These are phyloP conservation scores for Donacobius atricapilla DNA, from an alignment of 2,113 vertebrate genomes.

Conservation along the genomic window DNA sequence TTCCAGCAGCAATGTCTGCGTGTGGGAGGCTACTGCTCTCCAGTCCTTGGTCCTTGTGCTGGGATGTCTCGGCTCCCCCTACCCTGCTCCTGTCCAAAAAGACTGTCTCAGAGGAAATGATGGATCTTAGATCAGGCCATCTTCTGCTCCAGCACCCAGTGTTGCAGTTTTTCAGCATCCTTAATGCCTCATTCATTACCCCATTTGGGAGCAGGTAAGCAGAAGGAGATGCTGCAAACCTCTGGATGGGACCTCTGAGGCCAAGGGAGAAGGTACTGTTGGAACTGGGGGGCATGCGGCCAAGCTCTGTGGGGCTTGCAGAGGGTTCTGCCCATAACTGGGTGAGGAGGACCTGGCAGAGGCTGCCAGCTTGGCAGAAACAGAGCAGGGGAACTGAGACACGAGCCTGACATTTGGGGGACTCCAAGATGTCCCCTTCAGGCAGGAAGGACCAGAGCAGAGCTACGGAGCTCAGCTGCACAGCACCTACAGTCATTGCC, in stretches of 20 bases:
- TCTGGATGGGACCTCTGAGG: not conserved
- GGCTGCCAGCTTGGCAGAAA: not conserved
- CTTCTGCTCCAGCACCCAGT: not conserved
- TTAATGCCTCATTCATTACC: not conserved
- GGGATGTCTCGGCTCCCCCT: accelerated
- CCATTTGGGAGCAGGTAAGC: not conserved
- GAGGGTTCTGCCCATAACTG: accelerated
- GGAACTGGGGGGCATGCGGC: accelerated
- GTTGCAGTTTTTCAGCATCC: not conserved
- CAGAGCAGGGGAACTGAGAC: not conserved
- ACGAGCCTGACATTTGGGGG: accelerated
- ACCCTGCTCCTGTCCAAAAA: not conserved
- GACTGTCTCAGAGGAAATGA: not conserved
- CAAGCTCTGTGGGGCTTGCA: not conserved
- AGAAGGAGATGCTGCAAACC: not conserved
- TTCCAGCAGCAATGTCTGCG: not conserved
- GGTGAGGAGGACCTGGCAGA: not conserved
- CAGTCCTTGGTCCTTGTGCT: accelerated
- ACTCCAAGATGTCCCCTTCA: not conserved
- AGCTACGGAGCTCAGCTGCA: not conserved
- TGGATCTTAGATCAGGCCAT: not conserved
- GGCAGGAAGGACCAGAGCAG: not conserved
- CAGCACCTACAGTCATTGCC: not conserved
- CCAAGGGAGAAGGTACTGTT: not conserved
- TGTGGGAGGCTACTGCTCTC: not conserved